phyloP scores from a whole-genome alignment of 2,113 vertebrate species.

The Chaetodon trifascialis region DNA sequence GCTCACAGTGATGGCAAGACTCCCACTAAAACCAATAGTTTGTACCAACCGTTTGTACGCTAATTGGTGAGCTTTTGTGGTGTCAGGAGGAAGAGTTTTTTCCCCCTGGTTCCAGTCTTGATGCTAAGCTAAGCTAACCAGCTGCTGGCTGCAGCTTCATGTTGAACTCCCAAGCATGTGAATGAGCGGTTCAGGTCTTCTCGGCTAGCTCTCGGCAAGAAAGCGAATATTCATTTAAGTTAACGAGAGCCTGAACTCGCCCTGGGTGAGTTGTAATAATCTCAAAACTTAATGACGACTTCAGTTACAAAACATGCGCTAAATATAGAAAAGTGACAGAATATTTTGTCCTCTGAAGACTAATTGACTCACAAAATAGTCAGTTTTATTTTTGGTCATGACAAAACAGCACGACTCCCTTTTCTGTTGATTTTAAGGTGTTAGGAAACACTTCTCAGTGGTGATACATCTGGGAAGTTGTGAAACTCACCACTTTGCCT shows the following conservation, averaged over 20 bases:
- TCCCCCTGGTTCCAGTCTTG: too few relatives aligned
- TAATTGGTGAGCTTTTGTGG: too few relatives aligned
- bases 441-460: conserved; percentile 14
- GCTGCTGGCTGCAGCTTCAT: too few relatives aligned
- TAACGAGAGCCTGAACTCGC: not conserved
- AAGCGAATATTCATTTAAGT: not conserved
- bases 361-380: not conserved
- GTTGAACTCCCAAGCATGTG: not conserved
- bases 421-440: not conserved
- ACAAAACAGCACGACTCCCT: not conserved
- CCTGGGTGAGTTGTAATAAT: not conserved
- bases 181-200: not conserved
- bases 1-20: not conserved
- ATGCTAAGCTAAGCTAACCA: too few relatives aligned
- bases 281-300: not conserved
- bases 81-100: too few relatives aligned
- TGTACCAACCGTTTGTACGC: not conserved
- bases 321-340: not conserved
- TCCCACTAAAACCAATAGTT: not conserved
- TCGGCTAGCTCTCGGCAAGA: not conserved
- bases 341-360: not conserved
- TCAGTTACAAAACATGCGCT: not conserved
- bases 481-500: conserved; percentile 20
- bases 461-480: conserved; percentile 24
- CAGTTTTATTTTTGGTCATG: conserved; percentile 1